Evolutionary conservation across 2,888 invertebrate genomes (phyloP).

Genomic region (Druceiella hillmani): DNA sequence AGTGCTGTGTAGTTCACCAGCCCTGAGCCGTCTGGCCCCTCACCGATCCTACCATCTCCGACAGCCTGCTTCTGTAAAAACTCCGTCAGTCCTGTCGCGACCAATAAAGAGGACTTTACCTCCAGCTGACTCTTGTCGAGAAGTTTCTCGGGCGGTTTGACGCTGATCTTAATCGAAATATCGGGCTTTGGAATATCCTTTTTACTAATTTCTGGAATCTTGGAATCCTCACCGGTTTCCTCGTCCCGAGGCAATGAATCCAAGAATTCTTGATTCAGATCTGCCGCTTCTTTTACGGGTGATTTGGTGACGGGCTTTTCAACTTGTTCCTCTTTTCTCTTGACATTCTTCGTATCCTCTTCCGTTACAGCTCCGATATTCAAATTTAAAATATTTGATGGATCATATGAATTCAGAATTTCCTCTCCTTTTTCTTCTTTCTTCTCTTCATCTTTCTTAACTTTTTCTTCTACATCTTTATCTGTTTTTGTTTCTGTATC

Average conservation of each 20-base stretch:
- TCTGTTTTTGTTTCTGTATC: too few relatives aligned
- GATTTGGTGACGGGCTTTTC: constrained; percentile 24
- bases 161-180: constrained; percentile 30
- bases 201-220: not conserved
- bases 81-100: not conserved
- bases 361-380: too few relatives aligned
- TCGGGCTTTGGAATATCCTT: constrained; percentile 11
- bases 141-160: constrained; percentile 38
- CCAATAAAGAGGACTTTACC: not conserved
- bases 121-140: constrained; percentile 21
- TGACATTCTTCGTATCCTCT: too few relatives aligned
- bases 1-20: constrained; percentile 25
- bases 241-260: constrained; percentile 34
- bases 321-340: constrained; percentile 32
- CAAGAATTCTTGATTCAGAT: constrained; percentile 41
- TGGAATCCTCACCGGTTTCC: constrained; percentile 24
- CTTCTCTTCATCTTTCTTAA: too few relatives aligned
- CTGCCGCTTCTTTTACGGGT: constrained; percentile 38
- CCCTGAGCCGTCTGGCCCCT: too few relatives aligned
- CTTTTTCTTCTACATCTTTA: too few relatives aligned
- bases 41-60: constrained; percentile 18
- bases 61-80: constrained; percentile 5
- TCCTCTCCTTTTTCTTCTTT: not conserved
- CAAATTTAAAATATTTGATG: constrained; percentile 19
- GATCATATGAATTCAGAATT: constrained; percentile 17